phyloP scores from a whole-genome alignment of 2,797 vertebrate genomes.

The Aldrovandia affinis region DNA sequence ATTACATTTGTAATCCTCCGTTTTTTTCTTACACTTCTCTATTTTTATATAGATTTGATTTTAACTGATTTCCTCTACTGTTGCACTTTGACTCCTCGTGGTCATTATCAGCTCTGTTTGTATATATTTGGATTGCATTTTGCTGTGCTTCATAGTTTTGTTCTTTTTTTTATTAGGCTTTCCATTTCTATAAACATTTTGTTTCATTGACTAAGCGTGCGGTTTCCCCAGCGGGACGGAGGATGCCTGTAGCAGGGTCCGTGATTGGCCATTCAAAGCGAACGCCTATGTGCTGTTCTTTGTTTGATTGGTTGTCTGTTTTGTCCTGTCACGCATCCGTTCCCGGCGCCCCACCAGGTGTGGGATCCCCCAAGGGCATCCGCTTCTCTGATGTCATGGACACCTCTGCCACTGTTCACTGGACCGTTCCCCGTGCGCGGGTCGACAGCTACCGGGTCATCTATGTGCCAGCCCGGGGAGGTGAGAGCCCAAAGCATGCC shows the following conservation, averaged over 20 bases:
- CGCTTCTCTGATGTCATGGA: conserved; percentile 91
- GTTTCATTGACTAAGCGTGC: conserved; percentile 3
- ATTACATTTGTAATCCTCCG: background rate
- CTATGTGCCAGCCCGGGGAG: conserved; percentile 83
- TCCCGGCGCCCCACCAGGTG: conserved; percentile 61
- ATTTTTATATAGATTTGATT: background rate
- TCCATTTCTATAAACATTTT: background rate
- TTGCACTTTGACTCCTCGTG: background rate
- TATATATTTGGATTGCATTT: too few species aligned
- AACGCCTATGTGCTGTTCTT: background rate
- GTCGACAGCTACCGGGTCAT: conserved; percentile 86
- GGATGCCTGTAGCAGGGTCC: background rate
- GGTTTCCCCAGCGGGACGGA: background rate
- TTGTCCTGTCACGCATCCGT: conserved; percentile 45
- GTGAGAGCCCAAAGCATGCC: conserved; percentile 65
- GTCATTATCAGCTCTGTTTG: background rate
- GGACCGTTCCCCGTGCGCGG: conserved; percentile 76
- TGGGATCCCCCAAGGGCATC: conserved; percentile 87
- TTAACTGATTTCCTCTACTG: background rate
- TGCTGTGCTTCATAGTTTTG: too few species aligned
- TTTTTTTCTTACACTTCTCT: background rate
- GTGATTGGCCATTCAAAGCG: background rate
- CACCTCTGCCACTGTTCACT: conserved; percentile 84
- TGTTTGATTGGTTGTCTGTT: conserved; percentile 38
- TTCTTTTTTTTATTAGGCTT: too few species aligned